These are phyloP conservation scores for Camponotus vicinus DNA, from an alignment of 1,140 invertebrate species.

Conservation along the genomic window DNA sequence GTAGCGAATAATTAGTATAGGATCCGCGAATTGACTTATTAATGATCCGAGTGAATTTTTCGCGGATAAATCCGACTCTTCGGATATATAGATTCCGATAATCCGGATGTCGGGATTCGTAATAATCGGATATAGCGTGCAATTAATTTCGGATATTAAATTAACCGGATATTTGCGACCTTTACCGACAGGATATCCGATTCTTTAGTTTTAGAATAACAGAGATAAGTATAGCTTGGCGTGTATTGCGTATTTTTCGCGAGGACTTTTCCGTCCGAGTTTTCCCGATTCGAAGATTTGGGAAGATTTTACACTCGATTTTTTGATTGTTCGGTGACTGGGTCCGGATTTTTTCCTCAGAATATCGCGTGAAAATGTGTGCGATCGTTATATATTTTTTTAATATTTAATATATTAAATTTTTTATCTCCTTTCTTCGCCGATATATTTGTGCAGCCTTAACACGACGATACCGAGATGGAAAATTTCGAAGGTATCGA, in stretches of 20 bases:
- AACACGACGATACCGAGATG: slow-evolving; percentile 11
- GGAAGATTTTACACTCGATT: neutral
- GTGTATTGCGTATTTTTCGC: neutral
- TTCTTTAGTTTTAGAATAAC: neutral
- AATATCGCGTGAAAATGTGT: no score
- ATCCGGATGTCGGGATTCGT: slow-evolving; percentile 18
- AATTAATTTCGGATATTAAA: slow-evolving; percentile 40
- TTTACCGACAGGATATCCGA: neutral
- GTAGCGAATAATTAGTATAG: neutral
- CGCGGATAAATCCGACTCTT: slow-evolving; percentile 10
- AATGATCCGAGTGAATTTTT: slow-evolving; percentile 41
- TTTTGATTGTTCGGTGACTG: slow-evolving; percentile 11
- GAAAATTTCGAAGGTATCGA: slow-evolving; percentile 10
- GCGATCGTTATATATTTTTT: no score
- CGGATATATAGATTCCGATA: slow-evolving; percentile 39
- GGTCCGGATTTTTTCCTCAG: slow-evolving; percentile 1
- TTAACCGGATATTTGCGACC: slow-evolving; percentile 16
- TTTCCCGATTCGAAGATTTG: neutral
- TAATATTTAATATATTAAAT: neutral
- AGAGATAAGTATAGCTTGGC: neutral
- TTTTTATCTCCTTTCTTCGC: neutral
- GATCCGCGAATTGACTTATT: slow-evolving; percentile 23
- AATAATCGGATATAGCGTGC: neutral
- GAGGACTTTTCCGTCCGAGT: neutral
- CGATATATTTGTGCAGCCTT: slow-evolving; percentile 4